phyloP scores from a whole-genome alignment of 1,140 invertebrate species.

The Platorchestia sp. region DNA sequence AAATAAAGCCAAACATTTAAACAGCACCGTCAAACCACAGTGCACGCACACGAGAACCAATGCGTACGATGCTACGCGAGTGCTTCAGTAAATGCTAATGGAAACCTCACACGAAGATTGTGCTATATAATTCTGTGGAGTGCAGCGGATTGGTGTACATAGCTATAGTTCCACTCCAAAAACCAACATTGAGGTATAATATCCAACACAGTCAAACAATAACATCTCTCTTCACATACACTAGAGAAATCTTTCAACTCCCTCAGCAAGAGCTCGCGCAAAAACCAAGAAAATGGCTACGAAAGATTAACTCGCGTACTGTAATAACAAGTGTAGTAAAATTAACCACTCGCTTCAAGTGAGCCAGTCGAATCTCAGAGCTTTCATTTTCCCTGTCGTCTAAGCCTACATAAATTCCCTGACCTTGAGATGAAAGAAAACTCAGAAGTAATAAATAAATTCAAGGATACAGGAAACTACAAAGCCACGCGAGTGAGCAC shows the following conservation, averaged over 20 bases:
- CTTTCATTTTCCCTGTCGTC: neutral
- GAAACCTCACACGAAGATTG: conserved; percentile 6
- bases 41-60: neutral
- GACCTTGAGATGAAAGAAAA: neutral
- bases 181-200: neutral
- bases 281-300: neutral
- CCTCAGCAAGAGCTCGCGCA: neutral
- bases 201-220: neutral
- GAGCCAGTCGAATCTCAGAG: neutral
- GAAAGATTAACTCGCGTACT: neutral
- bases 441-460: neutral
- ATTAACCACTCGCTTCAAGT: neutral
- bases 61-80: neutral
- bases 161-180: neutral
- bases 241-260: neutral
- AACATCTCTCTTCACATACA: neutral
- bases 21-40: neutral
- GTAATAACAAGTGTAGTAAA: neutral
- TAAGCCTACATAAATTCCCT: neutral
- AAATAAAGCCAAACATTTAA: neutral
- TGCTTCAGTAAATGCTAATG: neutral
- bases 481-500: neutral
- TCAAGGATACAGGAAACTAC: neutral
- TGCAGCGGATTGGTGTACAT: neutral
- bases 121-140: neutral